phyloP scores from a whole-genome alignment of 2,888 invertebrate species.

The Apamea sordens region DNA sequence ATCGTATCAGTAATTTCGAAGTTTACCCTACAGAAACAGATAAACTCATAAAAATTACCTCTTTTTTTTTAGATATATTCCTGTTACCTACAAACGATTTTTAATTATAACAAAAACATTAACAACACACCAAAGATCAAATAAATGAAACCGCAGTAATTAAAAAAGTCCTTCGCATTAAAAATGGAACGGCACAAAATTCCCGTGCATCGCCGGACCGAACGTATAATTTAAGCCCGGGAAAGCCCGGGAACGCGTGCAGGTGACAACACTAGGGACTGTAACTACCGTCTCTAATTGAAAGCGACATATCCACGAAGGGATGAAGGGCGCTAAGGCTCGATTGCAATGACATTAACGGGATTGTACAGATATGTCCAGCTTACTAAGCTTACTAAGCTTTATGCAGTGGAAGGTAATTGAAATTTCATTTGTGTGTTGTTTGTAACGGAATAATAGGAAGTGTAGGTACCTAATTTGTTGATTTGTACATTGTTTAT shows the following conservation, averaged over 20 bases:
- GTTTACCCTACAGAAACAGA: neutral
- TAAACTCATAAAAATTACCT: neutral
- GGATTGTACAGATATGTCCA: slow-evolving; percentile 28
- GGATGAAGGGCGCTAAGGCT: slow-evolving; percentile 53
- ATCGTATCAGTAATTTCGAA: neutral
- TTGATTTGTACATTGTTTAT: slow-evolving; percentile 2
- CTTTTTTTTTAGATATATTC: neutral
- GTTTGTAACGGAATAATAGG: neutral
- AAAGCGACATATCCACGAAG: slow-evolving; percentile 70
- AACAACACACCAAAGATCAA: slow-evolving; percentile 6
- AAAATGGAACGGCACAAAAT: slow-evolving; percentile 35
- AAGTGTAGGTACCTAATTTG: neutral
- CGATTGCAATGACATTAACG: slow-evolving; percentile 61
- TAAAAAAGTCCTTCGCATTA: slow-evolving; percentile 37
- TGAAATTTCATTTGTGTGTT: slow-evolving; percentile 28
- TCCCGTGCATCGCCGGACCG: slow-evolving; percentile 31
- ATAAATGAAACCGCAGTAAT: slow-evolving; percentile 37
- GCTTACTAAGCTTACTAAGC: no score
- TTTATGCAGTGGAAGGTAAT: slow-evolving; percentile 14
- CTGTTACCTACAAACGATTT: neutral
- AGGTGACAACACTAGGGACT: slow-evolving; percentile 62
- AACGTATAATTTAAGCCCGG: slow-evolving; percentile 59
- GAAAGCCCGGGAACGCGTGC: slow-evolving; percentile 48
- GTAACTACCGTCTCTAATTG: slow-evolving; percentile 70
- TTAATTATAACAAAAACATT: slow-evolving; percentile 33